Base-by-base conservation (phyloP, 2,888 invertebrate species). In the Nemotelus nigrinus region DNA sequence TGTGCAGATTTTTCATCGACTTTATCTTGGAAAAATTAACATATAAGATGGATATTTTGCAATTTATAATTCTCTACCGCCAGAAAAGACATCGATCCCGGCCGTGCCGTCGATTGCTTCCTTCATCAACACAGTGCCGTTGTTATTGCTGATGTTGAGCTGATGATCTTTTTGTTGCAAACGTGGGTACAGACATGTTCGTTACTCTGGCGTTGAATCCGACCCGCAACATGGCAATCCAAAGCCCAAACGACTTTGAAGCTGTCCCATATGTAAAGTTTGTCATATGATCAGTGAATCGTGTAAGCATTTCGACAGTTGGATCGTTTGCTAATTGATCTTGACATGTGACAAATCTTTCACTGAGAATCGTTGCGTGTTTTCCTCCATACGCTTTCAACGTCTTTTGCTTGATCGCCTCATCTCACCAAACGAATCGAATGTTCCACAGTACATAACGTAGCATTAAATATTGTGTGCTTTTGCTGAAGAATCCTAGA, bases 301-400 rank as follows among this genome's bases (percentile, higher is more conserved):
- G 85, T 84, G 85, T 85, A 85, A 85, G 85, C 85, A 85, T 84
- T 85, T 84, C 85, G 85, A 84, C 76, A 76, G 67, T 76, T 57
- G 55, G 74, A 68, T 67, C 78, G 67, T 84, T 84, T 83, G 83
- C 85, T 85, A 85, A 85, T 85, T 86, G 86, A 85, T 84, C 84
- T 84, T 86, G 85, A 85, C 85, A 85, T 85, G 84, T 86, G 86
- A 85, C 86, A 86, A 85, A 85, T 85, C 86, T 82, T 82, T 81
- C 82, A 82, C 80, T 80, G 81, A 78, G 79, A 64, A 77, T 64
- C 79, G 74, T 63, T 48, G 63, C 50, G 74, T 74, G 63, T 74
- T 74, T 60, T 77, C 64, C 39, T 53, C 43, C 57, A 57, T 72
- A 57, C 55, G 53, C 45, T 77, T 68, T 70, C 63, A 57, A 60